Percentiles rank a stretch among this genome's conserved stretches.
These are phyloP conservation scores for Anolis apletophallus DNA, from an alignment of 2,797 vertebrate genomes.

Conservation along the genomic window DNA sequence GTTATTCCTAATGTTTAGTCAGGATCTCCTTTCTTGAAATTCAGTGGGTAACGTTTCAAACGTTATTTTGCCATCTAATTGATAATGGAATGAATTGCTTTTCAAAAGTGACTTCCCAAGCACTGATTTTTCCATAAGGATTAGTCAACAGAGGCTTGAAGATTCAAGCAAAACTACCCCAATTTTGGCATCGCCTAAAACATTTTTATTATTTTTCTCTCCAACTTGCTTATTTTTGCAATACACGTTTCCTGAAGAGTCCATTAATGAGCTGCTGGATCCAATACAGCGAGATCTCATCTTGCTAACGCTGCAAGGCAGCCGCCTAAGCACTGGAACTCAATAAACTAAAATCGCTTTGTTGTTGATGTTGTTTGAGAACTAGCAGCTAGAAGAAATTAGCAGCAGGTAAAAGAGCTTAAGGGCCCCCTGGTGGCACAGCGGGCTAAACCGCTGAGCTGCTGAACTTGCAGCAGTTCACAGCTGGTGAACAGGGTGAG, in stretches of 20 bases:
- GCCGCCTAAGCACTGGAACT: not conserved
- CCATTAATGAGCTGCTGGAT: not conserved
- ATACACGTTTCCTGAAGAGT: not conserved
- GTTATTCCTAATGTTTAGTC: no score
- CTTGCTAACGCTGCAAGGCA: not conserved
- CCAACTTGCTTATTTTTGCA: conserved; percentile 9
- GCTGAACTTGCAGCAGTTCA: no score
- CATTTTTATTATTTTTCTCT: not conserved
- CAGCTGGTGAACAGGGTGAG: no score
- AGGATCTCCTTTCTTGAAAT: not conserved
- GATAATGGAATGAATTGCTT: no score
- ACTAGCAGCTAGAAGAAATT: not conserved
- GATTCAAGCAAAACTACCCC: not conserved
- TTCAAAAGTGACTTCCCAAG: no score
- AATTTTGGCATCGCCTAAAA: not conserved
- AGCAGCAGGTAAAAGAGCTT: not conserved
- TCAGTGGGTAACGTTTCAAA: no score
- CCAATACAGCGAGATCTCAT: not conserved
- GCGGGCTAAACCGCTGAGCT: no score
- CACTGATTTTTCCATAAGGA: not conserved
- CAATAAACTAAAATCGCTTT: not conserved
- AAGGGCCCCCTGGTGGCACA: no score
- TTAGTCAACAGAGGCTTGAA: not conserved
- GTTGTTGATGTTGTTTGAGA: not conserved
- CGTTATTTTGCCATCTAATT: no score